A percentile compares a stretch with the other conserved stretches of the same genome.
phyloP scores from a whole-genome alignment of 1,140 invertebrate species.

The Formica selysi region DNA sequence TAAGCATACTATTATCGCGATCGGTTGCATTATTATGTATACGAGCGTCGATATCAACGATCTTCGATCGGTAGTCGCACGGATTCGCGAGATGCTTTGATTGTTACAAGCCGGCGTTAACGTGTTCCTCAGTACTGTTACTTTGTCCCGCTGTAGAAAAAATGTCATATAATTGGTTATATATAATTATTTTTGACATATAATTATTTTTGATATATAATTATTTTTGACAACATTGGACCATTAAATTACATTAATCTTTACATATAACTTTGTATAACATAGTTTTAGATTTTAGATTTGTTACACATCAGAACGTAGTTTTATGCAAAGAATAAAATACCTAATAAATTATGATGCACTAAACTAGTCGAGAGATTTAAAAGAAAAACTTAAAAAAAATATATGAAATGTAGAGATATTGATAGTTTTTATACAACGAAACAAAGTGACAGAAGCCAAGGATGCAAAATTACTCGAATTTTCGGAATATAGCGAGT shows the following conservation, averaged over 20 bases:
- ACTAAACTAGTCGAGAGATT: conserved; percentile 30
- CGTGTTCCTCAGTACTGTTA: conserved; percentile 11
- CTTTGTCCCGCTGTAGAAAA: conserved; percentile 30
- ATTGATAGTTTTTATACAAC: conserved; percentile 10
- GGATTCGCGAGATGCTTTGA: conserved; percentile 54
- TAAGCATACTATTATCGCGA: conserved; percentile 57
- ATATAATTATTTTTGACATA: no score
- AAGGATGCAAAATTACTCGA: background rate
- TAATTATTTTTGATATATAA: background rate
- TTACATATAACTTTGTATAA: background rate
- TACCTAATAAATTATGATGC: background rate
- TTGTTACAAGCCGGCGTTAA: conserved; percentile 33
- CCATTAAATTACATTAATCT: background rate
- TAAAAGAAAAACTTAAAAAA: background rate
- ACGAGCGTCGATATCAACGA: conserved; percentile 39
- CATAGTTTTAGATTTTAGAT: background rate
- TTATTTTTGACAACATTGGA: background rate
- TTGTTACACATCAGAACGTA: background rate
- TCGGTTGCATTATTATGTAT: conserved; percentile 15
- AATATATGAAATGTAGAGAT: conserved; percentile 1
- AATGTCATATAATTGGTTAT: background rate
- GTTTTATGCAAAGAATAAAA: conserved; percentile 15
- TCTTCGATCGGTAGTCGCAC: conserved; percentile 69
- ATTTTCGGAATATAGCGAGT: conserved; percentile 18
- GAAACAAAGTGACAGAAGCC: conserved; percentile 27